phyloP scores from a whole-genome alignment of 2,797 vertebrate species.

The Limnodromus scolopaceus region DNA sequence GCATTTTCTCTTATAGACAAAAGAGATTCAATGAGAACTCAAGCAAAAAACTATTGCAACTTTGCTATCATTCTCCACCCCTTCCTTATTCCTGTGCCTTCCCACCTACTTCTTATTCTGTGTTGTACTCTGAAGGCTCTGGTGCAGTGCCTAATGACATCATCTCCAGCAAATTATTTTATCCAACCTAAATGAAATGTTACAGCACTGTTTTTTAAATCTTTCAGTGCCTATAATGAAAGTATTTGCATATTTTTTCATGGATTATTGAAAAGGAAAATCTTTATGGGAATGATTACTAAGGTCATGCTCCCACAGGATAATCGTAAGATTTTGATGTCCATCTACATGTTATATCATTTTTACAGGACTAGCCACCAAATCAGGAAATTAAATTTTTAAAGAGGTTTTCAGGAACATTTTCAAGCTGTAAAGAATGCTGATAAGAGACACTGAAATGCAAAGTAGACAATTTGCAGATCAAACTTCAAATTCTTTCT shows the following conservation, averaged over 20 bases:
- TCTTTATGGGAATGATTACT: not conserved
- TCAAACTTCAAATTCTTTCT: not conserved
- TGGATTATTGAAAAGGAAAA: not conserved
- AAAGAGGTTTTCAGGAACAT: not conserved
- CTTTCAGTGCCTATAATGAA: not conserved
- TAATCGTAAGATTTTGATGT: not conserved
- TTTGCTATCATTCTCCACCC: not conserved
- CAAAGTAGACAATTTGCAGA: not conserved
- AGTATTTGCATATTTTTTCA: not conserved
- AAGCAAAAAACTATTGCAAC: not conserved
- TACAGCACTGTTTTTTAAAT: not conserved
- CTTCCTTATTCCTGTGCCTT: not conserved
- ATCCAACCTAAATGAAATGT: not conserved
- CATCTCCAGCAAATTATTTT: not conserved
- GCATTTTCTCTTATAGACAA: not conserved
- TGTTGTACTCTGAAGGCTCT: not conserved
- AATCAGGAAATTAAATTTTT: not conserved
- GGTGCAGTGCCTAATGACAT: not conserved
- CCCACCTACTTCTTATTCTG: not conserved
- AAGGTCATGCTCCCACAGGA: not conserved
- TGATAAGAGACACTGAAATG: not conserved
- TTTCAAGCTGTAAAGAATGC: not conserved
- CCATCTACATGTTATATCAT: not conserved
- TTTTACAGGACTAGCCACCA: not conserved
- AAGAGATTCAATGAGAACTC: not conserved